A percentile compares a stretch with the other conserved stretches of the same genome.
Conservation (phyloP, 1,140 invertebrate species). For the Vanessa atalanta region DNA sequence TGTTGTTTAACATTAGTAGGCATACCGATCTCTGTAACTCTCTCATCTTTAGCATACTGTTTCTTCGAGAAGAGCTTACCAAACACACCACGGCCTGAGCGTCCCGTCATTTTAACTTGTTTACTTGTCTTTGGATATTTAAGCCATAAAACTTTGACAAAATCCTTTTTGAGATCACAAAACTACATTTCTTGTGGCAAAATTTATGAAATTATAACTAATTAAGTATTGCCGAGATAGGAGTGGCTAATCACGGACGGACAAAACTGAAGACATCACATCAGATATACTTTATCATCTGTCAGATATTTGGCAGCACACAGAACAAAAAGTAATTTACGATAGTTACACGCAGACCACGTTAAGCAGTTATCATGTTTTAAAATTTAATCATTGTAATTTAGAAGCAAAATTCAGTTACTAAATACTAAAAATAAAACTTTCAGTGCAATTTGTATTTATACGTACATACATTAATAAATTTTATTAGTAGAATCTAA, state of each 20-base stretch:
- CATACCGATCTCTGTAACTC: slow-evolving; percentile 84
- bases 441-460: background rate
- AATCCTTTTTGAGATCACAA: slow-evolving; percentile 53
- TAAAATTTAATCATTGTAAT: background rate
- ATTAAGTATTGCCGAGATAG: slow-evolving; percentile 64
- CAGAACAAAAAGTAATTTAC: slow-evolving; percentile 38
- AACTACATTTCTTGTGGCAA: slow-evolving; percentile 65
- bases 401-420: background rate
- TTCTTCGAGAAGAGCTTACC: slow-evolving; percentile 78
- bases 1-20: slow-evolving; percentile 90
- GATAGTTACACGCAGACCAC: slow-evolving; percentile 39
- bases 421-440: background rate
- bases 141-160: slow-evolving; percentile 61
- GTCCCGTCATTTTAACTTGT: slow-evolving; percentile 74
- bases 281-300: slow-evolving; percentile 65
- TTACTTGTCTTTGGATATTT: slow-evolving; percentile 42
- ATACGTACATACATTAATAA: background rate
- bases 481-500: background rate
- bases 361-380: background rate
- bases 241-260: slow-evolving; percentile 77
- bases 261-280: slow-evolving; percentile 54
- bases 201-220: slow-evolving; percentile 55
- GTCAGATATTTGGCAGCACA: slow-evolving; percentile 57
- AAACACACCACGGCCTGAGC: slow-evolving; percentile 75
- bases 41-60: slow-evolving; percentile 65